Evolutionary conservation across 2,113 vertebrate species (phyloP), one percentile per base, ranked within the genome.

Genomic region (Phycodurus eques): DNA sequence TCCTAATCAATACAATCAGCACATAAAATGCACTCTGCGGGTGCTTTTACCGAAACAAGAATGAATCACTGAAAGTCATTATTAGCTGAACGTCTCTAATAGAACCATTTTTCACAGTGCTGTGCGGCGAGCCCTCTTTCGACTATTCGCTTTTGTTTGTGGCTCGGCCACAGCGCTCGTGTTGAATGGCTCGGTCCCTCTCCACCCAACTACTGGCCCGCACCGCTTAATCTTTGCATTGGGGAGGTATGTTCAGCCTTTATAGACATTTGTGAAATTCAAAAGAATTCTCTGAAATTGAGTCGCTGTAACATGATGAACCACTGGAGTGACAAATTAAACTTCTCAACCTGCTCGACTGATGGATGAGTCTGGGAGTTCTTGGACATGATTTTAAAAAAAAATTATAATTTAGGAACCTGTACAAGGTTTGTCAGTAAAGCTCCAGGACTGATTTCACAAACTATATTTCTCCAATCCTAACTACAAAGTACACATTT

Each of bases 261-360:
- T 27, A 46, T 22, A 20, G 62, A 63, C 10, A 63, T 42, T 42
- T 43, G 33, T 46, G n/a, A 46, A 65, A 65, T 31, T 47, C 43
- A 22, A 66, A 66, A 66, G n/a, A 22, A 65, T 65, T 65, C 42
- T 44, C 42, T 65, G 5, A 65, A 44, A 65, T 22, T 22, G 62
- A 64, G 7, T 61, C 35, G 31, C 39, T 43, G 62, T 11, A 22
- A 13, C 39, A 64, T 63, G 61, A 11, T 42, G 35, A 20, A 63
- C 35, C 15, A 13, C 42, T 44, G 39, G 42, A 12, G 42, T 27
- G 43, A 66, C 43, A 46, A 66, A 66, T 22, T 44, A 22, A 47
- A 66, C 22, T 12, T 46, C 19, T 66, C 63, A 27, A 66, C 6
- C 39, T 46, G 43, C 12, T 27, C 15, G n/a, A 27, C 13, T 46